Percentiles rank a stretch among this genome's conserved stretches.
Evolutionary conservation across 2,797 vertebrate species (phyloP).

Genomic region (Acridotheres tristis): DNA sequence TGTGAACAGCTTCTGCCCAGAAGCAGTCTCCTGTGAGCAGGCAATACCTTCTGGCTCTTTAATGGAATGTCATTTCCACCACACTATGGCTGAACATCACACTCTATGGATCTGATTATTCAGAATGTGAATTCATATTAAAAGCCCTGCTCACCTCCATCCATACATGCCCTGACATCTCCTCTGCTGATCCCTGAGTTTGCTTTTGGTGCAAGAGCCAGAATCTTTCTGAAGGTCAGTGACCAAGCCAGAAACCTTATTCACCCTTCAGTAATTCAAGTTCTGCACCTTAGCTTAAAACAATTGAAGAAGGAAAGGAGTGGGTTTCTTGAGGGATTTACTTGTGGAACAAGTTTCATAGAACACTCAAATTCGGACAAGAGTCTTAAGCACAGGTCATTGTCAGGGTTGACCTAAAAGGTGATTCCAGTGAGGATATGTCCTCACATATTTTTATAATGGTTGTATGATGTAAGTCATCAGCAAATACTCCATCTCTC

Average conservation of each 20-base stretch:
- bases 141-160: not conserved
- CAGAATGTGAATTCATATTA: not conserved
- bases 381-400: not conserved
- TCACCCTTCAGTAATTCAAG: not conserved
- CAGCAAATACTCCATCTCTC: not conserved
- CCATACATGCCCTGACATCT: not conserved
- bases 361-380: not conserved
- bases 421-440: not conserved
- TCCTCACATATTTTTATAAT: not conserved
- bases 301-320: not conserved
- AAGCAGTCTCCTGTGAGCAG: not conserved
- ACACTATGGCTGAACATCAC: rapidly evolving
- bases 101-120: not conserved
- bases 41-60: not conserved
- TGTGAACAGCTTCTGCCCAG: not conserved
- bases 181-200: not conserved
- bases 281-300: not conserved
- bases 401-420: not conserved
- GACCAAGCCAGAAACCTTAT: not conserved
- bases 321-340: not conserved
- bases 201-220: not conserved
- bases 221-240: not conserved
- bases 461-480: conserved; percentile 16
- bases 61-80: not conserved
- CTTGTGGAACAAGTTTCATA: not conserved